A percentile compares a stretch with the other conserved stretches of the same genome.
Evolutionary conservation across 1,140 invertebrate genomes (phyloP).

Genomic region (roundworm (Caenorhabditis elegans)): WBcel235 BX284606.5:9205001-9205500

Average conservation of each 20-base stretch:
- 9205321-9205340: too few relatives aligned
- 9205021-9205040: background rate
- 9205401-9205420: background rate
- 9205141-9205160: background rate
- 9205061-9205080: background rate
- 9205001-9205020: slow-evolving; percentile 22
- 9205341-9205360: too few relatives aligned
- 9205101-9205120: background rate
- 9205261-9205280: background rate
- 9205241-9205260: background rate
- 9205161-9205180: background rate
- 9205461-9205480: background rate
- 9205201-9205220: background rate
- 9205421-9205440: background rate
- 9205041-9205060: background rate
- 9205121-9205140: background rate
- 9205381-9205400: too few relatives aligned
- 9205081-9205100: background rate
- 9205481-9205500: background rate
- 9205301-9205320: too few relatives aligned
- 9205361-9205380: too few relatives aligned
- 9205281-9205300: too few relatives aligned
- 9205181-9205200: background rate
- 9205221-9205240: background rate
- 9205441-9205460: background rate